Conservation (phyloP, 2,888 invertebrate genomes). For the Lobophora halterata region DNA sequence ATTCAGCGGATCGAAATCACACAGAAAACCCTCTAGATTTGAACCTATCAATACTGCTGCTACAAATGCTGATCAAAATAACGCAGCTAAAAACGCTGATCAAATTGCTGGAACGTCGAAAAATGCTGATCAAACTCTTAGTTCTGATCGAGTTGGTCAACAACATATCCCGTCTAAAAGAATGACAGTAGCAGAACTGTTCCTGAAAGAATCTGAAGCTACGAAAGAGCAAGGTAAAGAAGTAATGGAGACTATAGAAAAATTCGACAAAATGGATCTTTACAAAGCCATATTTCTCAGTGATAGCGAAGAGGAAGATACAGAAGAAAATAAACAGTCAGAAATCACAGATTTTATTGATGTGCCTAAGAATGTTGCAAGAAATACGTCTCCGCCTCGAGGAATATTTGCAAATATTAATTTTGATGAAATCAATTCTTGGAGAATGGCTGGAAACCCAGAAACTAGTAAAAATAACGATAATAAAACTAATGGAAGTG, state of each 20-base stretch:
- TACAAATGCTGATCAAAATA: constrained; percentile 4
- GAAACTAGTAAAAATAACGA: constrained; percentile 21
- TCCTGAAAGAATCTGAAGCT: constrained; percentile 68
- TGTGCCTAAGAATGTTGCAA: constrained; percentile 76
- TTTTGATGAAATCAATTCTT: constrained; percentile 79
- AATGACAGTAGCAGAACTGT: constrained; percentile 72
- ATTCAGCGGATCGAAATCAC: constrained; percentile 68
- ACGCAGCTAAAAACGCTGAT: background rate
- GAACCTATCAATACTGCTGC: background rate
- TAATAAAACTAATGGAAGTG: constrained; percentile 10
- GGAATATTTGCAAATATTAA: constrained; percentile 86
- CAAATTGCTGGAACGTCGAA: background rate
- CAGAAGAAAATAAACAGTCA: constrained; percentile 4
- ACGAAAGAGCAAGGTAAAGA: constrained; percentile 46
- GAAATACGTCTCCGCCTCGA: constrained; percentile 85
- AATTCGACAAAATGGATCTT: constrained; percentile 84
- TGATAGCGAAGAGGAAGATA: constrained; percentile 83
- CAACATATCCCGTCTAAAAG: constrained; percentile 49
- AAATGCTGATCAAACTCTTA: constrained; percentile 3
- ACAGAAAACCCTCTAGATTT: constrained; percentile 23
- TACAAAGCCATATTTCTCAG: constrained; percentile 95
- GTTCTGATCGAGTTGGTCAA: constrained; percentile 15
- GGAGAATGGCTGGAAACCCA: constrained; percentile 53
- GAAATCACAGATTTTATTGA: constrained; percentile 43
- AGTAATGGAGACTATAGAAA: constrained; percentile 66